Evolutionary conservation across 1,140 invertebrate species (phyloP).

Genomic region (Solenopsis fugax): DNA sequence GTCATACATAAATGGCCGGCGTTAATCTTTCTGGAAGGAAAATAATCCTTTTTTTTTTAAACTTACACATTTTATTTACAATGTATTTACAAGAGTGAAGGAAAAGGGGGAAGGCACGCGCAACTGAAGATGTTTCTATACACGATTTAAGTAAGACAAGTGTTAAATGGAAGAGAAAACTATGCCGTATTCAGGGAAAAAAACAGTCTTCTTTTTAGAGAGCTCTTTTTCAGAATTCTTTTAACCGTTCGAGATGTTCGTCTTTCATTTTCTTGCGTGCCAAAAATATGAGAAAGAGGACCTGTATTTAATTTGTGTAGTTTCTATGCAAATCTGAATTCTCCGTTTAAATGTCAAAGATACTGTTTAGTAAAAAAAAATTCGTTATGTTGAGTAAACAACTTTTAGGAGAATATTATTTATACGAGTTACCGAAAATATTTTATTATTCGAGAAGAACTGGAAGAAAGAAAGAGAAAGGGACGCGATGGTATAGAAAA

Average conservation of each 20-base stretch:
- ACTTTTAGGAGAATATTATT: neutral
- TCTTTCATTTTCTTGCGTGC: neutral
- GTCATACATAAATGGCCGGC: neutral
- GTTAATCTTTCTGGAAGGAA: neutral
- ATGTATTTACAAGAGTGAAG: neutral
- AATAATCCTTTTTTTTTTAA: neutral
- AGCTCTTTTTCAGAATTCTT: neutral
- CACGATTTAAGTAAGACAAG: neutral
- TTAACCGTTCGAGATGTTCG: neutral
- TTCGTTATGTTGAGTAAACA: neutral
- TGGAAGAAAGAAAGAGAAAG: neutral
- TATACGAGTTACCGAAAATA: neutral
- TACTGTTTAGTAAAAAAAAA: constrained; percentile 7
- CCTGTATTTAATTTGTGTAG: neutral
- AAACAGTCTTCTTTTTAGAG: neutral
- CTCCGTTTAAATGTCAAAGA: neutral
- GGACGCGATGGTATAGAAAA: neutral
- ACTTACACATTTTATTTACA: too few relatives aligned
- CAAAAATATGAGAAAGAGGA: neutral
- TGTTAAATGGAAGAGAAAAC: constrained; percentile 24
- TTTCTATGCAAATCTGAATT: constrained; percentile 17
- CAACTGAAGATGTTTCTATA: neutral
- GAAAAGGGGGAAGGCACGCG: neutral
- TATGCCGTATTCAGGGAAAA: neutral
- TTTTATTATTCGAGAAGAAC: neutral